Percentiles rank a stretch among this genome's conserved stretches.
These are phyloP conservation scores for Eubucco bourcierii DNA, from an alignment of 2,113 vertebrate species.

Conservation along the genomic window DNA sequence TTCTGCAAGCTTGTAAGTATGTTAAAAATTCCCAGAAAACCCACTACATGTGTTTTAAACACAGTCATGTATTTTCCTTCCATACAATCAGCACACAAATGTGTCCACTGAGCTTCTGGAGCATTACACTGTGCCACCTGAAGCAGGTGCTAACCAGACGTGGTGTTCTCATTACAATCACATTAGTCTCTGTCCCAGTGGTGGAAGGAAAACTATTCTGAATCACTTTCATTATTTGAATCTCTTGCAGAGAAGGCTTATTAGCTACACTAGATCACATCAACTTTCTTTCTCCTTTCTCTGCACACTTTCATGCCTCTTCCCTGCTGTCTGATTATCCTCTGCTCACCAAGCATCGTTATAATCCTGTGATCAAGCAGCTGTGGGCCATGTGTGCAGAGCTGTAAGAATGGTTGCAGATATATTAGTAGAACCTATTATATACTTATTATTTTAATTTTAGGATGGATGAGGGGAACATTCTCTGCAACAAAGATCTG, in stretches of 20 bases:
- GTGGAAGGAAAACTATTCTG: not conserved
- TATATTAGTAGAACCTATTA: not conserved
- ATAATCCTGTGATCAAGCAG: not conserved
- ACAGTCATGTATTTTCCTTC: not conserved
- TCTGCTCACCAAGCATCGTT: not conserved
- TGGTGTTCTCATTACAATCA: not conserved
- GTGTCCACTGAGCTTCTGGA: not conserved
- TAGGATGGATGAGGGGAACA: not conserved
- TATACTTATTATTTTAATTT: slow-evolving; percentile 6
- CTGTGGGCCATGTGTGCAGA: not conserved
- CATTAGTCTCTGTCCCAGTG: not conserved
- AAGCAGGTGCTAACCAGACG: not conserved
- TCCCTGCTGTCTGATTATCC: not conserved
- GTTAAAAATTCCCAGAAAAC: not conserved
- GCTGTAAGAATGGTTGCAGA: not conserved
- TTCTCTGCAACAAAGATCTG: not conserved
- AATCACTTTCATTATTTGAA: not conserved
- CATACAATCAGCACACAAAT: not conserved
- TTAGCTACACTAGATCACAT: not conserved
- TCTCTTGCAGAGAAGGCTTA: not conserved
- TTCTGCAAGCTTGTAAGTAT: not conserved
- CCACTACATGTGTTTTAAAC: not conserved
- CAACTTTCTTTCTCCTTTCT: not conserved
- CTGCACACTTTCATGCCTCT: not conserved
- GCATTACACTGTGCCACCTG: accelerated